Base-by-base conservation (phyloP, 2,113 vertebrate genomes). In the Salminus brasiliensis region DNA sequence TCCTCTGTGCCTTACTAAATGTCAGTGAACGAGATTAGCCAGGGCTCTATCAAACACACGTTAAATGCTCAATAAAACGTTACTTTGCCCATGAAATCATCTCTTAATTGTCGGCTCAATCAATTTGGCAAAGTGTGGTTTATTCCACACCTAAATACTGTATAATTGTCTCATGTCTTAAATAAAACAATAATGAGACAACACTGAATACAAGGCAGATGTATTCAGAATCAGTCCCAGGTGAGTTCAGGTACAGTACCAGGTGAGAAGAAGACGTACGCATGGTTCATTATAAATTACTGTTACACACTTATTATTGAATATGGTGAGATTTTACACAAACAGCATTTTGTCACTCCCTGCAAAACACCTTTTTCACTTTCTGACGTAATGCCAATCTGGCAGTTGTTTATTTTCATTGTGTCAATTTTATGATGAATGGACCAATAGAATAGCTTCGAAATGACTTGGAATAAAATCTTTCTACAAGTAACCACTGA, bases 51-150 rank as follows among this genome's bases (percentile, higher is more conserved):
- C 85, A 91, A 87, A 85, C 75, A 85, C 47, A 77, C 76, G 30
- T 91, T 86, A 90, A 91, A 91, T 39, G 87, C 83, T 75, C 76
- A 59, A 91, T 92, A 91, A 92, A 93, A 86, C 77, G 87, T 89
- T 87, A 90, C 84, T 85, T 75, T 80, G 66, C 76, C 85, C 81
- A 85, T 90, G 83, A 89, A 90, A 92, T 88, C 79, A 85, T 84
- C 78, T 86, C 72, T 89, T 91, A 91, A 89, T 90, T 87, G 83
- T 30, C 7, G 83, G 78, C 71, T 83, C 81, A 87, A 87, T 86
- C 82, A 83, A 83, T 80, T 80, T 79, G 63, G 78, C 85, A 74
- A 27, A 74, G 53, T 49, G 59, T 45, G 43, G 18, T 69, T 79
- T 83, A 76, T 45, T 63, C 25, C 23, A 8, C 11, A 75, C 27